Conservation (phyloP, 2,113 vertebrate genomes). For the Regulus satrapa region DNA sequence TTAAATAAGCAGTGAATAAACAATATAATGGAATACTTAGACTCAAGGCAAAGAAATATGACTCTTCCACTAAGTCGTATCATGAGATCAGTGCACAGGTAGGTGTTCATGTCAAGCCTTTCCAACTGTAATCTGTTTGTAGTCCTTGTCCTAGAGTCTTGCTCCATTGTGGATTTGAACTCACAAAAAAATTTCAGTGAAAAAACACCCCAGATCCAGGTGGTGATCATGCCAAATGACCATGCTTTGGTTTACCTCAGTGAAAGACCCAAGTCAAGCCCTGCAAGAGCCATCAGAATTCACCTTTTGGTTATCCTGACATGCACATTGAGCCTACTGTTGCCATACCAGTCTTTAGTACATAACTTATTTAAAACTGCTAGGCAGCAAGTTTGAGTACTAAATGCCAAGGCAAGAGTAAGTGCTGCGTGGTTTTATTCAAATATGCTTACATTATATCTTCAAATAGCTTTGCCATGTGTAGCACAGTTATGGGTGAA, state of each 20-base stretch:
- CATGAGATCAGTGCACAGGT: not conserved
- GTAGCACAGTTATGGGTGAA: not conserved
- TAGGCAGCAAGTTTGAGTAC: not conserved
- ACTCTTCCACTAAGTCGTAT: not conserved
- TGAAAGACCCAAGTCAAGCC: not conserved
- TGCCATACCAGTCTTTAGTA: not conserved
- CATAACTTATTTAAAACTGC: not conserved
- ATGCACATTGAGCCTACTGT: not conserved
- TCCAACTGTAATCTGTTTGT: not conserved
- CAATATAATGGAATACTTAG: not conserved
- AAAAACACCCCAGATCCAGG: not conserved
- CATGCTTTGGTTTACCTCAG: not conserved
- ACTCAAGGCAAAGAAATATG: not conserved
- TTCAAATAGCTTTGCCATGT: not conserved
- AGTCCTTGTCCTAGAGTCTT: not conserved
- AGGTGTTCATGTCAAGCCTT: not conserved
- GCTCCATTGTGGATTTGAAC: not conserved
- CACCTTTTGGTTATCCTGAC: not conserved
- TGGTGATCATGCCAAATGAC: not conserved
- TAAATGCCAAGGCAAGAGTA: not conserved
- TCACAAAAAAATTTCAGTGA: not conserved
- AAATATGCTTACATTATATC: not conserved
- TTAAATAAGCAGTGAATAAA: not conserved
- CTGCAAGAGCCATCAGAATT: not conserved
- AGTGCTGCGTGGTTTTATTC: not conserved